These are phyloP conservation scores for Grammomys dolichurus DNA, from an alignment of 2,113 vertebrate genomes.

Conservation along the genomic window DNA sequence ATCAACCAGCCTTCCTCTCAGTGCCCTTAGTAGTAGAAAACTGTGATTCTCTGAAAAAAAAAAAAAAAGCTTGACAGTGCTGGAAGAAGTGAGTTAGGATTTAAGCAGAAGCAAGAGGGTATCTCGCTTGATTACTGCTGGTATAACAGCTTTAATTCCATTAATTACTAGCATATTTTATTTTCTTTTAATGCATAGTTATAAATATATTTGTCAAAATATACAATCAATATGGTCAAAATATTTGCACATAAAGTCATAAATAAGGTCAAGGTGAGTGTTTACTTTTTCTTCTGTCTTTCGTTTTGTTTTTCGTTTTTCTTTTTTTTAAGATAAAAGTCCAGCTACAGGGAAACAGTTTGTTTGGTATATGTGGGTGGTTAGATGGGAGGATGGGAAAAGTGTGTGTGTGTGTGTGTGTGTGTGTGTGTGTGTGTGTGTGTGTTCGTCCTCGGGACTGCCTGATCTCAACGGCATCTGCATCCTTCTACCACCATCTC, in stretches of 20 bases:
- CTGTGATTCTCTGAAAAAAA: no score
- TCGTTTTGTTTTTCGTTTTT: not conserved
- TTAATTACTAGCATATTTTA: conserved; percentile 89
- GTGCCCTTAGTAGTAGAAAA: no score
- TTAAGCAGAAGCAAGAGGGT: no score
- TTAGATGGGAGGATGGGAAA: conserved; percentile 55
- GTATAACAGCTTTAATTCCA: no score
- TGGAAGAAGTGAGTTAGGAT: no score
- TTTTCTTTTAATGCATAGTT: conserved; percentile 98
- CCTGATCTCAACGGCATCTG: conserved; percentile 92
- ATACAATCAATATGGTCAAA: conserved; percentile 99
- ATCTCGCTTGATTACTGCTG: no score
- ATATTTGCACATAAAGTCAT: conserved; percentile 97
- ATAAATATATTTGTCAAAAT: conserved; percentile 99
- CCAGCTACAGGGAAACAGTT: conserved; percentile 81
- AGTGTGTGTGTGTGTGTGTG: conserved; percentile 65
- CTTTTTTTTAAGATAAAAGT: conserved; percentile 79
- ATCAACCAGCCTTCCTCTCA: no score
- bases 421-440: conserved; percentile 9
- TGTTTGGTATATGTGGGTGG: conserved; percentile 71
- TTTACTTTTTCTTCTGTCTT: conserved; percentile 76
- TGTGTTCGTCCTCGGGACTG: not conserved
- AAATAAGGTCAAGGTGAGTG: conserved; percentile 97
- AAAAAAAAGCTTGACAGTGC: no score
- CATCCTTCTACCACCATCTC: conserved; percentile 99